Base-by-base conservation (phyloP, 2,113 vertebrate species). In the Erinaceus europaeus region DNA sequence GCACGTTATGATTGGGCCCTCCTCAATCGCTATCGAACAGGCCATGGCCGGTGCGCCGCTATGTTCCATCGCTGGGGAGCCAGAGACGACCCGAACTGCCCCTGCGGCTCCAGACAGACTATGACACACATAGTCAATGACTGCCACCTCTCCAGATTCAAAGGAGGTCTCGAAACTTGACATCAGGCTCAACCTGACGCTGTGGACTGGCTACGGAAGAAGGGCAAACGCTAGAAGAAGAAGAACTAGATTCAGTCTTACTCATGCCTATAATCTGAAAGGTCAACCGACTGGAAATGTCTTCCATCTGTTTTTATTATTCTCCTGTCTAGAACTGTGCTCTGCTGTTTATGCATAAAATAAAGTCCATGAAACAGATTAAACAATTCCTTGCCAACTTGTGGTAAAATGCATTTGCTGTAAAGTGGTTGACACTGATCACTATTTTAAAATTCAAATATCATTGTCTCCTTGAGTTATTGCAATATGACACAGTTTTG, bases 221-320 rank as follows among this genome's bases (percentile, higher is more conserved):
- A n/a, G n/a, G n/a, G n/a, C n/a, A n/a, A n/a, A n/a, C n/a, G n/a
- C n/a, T n/a, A n/a, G n/a, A n/a, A n/a, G n/a, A n/a, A n/a, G n/a
- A n/a, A n/a, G n/a, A n/a, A 72, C 53, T 90, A 32, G 34, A 96
- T 88, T 74, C 78, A 86, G 0, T 4, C 87, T 92, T 25, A 46
- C 68, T 78, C 83, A 77, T 90, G 79, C 42, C 87, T 75, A 23
- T 92, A 86, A 94, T 79, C 90, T 82, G 9, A 92, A 91, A 96
- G 92, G 91, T 89, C 93, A 84, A 5, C 40, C 20, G 57, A 68
- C 76, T 59, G 89, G 94, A 61, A 88, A 89, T 88, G 73, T 14
- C 81, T 90, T 89, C 94, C 74, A 90, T 90, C 90, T 96, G 95
- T 1, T 88, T 96, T 81, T 90, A 86, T 95, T 93, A 69, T 93